Base-by-base conservation (phyloP, 1,140 invertebrate species). In the Thaumetopoea pityocampa region DNA sequence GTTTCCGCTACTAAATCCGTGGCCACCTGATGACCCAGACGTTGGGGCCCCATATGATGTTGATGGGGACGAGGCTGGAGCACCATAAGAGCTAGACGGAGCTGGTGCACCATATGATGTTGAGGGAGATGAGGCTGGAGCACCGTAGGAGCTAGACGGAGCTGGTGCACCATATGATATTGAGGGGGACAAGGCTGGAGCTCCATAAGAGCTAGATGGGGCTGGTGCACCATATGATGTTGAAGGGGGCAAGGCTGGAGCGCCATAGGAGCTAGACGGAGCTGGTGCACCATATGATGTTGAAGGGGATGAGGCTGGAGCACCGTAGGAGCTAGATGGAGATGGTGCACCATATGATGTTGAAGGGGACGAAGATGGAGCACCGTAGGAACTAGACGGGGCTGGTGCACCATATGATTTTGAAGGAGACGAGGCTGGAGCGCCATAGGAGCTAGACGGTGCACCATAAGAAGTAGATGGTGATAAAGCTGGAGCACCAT, bases 21-120 rank as follows among this genome's bases (percentile, higher is more conserved):
- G 85, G 32, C 86, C 86, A n/a, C 87, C 86, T 38, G 87, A 87
- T 22, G 81, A 62, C 65, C 51, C 53, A 4, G 52, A 67, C 10
- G 38, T 61, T 37, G 54, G 85, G 28, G 87, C 86, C 5, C 87
- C 86, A 36, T 87, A 87, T 27, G 81, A 62, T 66, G 52, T 53
- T 7, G 51, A 66, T 22, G 22, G 44, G 64, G 70, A 16, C 67
- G 80, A 26, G 26, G 68, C 34, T 2, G 74, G 80, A 4, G 68
- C 67, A 9, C 72, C 73, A 20, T 71, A 71, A 6, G 66, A 59
- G 1, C 49, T 48, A 7, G 63, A 64, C 18, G 46, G 53, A 2
- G 65, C n/a, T n/a, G n/a, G n/a, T n/a, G n/a, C 56, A 70, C 61
- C 18, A 65, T 44, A 30, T 58, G 52, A 57, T 17, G 20, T 40